Percentiles rank a stretch among this genome's conserved stretches.
These are phyloP conservation scores for Lepidonotus clava DNA, from an alignment of 2,888 invertebrate genomes.

Conservation along the genomic window DNA sequence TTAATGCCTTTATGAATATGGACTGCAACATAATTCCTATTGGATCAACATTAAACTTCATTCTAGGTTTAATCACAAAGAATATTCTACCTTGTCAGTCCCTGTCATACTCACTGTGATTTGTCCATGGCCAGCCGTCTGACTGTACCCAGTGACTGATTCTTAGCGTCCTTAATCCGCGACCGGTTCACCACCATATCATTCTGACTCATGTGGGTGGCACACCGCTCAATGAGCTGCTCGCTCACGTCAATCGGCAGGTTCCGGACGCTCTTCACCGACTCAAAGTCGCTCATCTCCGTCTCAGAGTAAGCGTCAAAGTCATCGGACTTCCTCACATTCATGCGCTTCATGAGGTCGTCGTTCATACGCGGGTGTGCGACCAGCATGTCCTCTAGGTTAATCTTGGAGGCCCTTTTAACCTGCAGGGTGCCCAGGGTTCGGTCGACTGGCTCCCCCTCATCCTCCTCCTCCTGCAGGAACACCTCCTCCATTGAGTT, in stretches of 20 bases:
- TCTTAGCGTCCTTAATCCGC: slow-evolving; percentile 58
- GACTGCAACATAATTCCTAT: too few relatives aligned
- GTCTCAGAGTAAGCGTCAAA: slow-evolving; percentile 51
- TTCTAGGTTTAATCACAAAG: too few relatives aligned
- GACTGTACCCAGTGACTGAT: slow-evolving; percentile 70
- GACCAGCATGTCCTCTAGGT: slow-evolving; percentile 39
- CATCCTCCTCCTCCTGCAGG: neutral
- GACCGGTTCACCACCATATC: slow-evolving; percentile 73
- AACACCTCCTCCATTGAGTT: neutral
- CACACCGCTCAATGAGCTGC: slow-evolving; percentile 76
- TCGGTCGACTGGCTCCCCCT: neutral
- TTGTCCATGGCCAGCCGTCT: slow-evolving; percentile 73
- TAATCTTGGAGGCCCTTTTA: slow-evolving; percentile 42
- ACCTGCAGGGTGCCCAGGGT: slow-evolving; percentile 49
- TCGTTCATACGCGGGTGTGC: slow-evolving; percentile 3
- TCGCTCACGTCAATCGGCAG: slow-evolving; percentile 77
- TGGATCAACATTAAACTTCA: too few relatives aligned
- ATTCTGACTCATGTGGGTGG: slow-evolving; percentile 77
- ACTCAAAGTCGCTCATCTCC: slow-evolving; percentile 74
- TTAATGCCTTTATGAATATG: too few relatives aligned
- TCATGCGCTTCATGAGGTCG: slow-evolving; percentile 34
- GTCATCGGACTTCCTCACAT: neutral
- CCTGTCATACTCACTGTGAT: slow-evolving; percentile 63
- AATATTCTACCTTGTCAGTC: too few relatives aligned
- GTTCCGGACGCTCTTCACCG: slow-evolving; percentile 72